These are phyloP conservation scores for Chironomus tepperi DNA, from an alignment of 1,140 invertebrate species.

Conservation along the genomic window DNA sequence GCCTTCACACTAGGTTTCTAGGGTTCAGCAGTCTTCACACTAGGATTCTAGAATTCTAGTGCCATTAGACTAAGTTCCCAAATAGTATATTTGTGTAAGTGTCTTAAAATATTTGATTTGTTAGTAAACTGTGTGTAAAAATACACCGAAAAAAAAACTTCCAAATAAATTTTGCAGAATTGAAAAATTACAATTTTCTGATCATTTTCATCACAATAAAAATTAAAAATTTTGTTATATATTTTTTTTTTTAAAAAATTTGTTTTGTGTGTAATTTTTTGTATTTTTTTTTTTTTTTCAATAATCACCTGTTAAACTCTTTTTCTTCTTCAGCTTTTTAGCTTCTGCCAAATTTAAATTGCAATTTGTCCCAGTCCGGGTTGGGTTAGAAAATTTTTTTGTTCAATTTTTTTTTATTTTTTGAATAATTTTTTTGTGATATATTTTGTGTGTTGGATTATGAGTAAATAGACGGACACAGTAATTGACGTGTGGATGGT, in stretches of 20 bases:
- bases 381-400: neutral
- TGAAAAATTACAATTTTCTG: neutral
- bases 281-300: slow-evolving; percentile 25
- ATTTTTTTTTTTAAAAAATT: slow-evolving; percentile 22
- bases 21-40: too few relatives aligned
- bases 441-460: slow-evolving; percentile 28
- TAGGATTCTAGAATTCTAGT: too few relatives aligned
- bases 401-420: slow-evolving; percentile 26
- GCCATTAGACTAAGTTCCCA: too few relatives aligned
- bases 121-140: too few relatives aligned
- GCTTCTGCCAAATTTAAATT: slow-evolving; percentile 54
- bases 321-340: slow-evolving; percentile 86
- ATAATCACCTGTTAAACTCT: slow-evolving; percentile 72
- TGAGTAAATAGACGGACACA: neutral
- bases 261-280: slow-evolving; percentile 25
- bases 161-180: too few relatives aligned
- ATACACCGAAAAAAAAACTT: too few relatives aligned
- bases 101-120: too few relatives aligned
- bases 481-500: neutral
- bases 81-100: too few relatives aligned
- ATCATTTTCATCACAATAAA: neutral
- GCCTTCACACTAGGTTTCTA: too few relatives aligned
- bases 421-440: slow-evolving; percentile 28
- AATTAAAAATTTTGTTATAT: slow-evolving; percentile 24
- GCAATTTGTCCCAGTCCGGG: slow-evolving; percentile 28